Conservation (phyloP, 2,888 invertebrate species). For the Philonicus albiceps region DNA sequence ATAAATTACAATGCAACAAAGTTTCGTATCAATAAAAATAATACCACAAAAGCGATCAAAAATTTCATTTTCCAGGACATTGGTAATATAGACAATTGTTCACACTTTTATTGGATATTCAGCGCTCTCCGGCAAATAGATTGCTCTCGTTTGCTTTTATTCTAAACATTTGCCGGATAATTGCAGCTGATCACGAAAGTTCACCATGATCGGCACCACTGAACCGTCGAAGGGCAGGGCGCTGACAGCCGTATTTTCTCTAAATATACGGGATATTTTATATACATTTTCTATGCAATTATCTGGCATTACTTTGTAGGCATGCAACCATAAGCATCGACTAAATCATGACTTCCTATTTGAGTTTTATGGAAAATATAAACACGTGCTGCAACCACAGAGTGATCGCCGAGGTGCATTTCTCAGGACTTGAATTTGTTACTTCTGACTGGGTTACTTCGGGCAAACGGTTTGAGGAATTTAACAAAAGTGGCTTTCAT, state of each 20-base stretch:
- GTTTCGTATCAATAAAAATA: background rate
- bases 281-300: background rate
- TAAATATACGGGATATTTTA: background rate
- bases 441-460: background rate
- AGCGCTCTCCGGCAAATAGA: background rate
- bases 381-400: background rate
- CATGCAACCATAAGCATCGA: background rate
- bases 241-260: background rate
- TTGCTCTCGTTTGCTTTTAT: constrained; percentile 1
- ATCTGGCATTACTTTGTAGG: constrained; percentile 2
- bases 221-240: background rate
- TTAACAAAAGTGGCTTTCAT: background rate
- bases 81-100: background rate
- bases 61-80: background rate
- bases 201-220: background rate
- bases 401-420: background rate
- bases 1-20: background rate
- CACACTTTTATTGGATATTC: constrained; percentile 4
- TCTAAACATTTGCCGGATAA: background rate
- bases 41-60: background rate
- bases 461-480: background rate
- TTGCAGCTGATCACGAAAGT: constrained; percentile 8
- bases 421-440: background rate
- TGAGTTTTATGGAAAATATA: background rate
- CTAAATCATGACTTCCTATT: constrained; percentile 11